phyloP scores from a whole-genome alignment of 2,113 vertebrate species.

The Columba janthina region DNA sequence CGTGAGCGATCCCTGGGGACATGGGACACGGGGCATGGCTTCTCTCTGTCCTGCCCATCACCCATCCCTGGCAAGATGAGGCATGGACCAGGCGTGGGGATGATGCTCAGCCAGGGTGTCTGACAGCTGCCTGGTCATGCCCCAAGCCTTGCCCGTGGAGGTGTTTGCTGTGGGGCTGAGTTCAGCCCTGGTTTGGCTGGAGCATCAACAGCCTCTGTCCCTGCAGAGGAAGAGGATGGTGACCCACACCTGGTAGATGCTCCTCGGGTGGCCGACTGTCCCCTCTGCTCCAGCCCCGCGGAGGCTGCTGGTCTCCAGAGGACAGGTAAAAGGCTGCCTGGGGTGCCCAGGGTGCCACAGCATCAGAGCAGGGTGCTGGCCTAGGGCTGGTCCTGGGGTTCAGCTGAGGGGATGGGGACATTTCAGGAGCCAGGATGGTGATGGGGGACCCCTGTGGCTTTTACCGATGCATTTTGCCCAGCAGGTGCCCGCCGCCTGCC shows the following conservation, averaged over 20 bases:
- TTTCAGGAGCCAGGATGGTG: accelerated
- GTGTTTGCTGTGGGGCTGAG: not conserved
- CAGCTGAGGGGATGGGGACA: not conserved
- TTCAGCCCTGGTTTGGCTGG: not conserved
- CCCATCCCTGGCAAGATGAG: not conserved
- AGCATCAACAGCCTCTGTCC: not conserved
- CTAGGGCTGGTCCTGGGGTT: not conserved
- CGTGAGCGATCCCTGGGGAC: conserved; percentile 41
- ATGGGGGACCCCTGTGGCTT: not conserved
- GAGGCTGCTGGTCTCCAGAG: not conserved
- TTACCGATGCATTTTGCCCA: not conserved
- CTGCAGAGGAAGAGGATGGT: not conserved
- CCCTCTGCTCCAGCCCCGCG: not conserved
- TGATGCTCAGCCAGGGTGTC: no score
- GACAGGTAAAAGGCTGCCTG: not conserved
- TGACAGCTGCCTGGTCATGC: not conserved
- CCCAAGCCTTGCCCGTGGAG: not conserved
- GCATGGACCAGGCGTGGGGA: not conserved
- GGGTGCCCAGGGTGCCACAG: not conserved
- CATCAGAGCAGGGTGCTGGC: not conserved
- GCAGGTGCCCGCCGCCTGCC: conserved; percentile 1
- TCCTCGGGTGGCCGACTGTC: not conserved
- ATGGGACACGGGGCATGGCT: accelerated
- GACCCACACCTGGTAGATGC: not conserved
- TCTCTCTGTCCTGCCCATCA: not conserved